Percentiles rank a stretch among this genome's conserved stretches.
Conservation (phyloP, 2,797 vertebrate species). For the Anomalospiza imberbis region DNA sequence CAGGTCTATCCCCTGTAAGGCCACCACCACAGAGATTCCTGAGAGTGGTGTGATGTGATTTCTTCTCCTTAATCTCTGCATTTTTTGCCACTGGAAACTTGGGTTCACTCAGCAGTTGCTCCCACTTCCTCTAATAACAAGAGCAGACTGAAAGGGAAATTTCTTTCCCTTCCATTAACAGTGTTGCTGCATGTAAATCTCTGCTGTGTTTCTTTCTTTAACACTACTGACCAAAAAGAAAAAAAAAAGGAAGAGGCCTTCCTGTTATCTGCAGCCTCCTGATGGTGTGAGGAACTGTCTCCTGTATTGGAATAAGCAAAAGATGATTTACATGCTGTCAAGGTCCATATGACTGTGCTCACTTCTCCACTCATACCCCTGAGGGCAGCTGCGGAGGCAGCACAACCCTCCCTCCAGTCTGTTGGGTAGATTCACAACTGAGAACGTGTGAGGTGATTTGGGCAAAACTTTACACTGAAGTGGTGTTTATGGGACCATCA, state of each 20-base stretch:
- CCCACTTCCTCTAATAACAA: not conserved
- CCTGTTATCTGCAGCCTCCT: not conserved
- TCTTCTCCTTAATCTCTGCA: not conserved
- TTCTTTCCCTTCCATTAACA: not conserved
- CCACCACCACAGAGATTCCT: not conserved
- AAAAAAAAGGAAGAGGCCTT: not conserved
- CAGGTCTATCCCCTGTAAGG: not conserved
- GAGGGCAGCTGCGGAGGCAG: not conserved
- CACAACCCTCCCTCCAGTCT: not conserved
- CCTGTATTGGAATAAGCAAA: not conserved
- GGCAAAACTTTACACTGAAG: not conserved
- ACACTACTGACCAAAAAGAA: not conserved
- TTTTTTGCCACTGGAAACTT: not conserved
- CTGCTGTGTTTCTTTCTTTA: not conserved
- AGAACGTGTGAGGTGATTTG: not conserved
- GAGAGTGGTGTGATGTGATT: not conserved
- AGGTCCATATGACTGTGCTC: not conserved
- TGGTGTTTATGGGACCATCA: constrained; percentile 11
- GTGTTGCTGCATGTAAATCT: not conserved
- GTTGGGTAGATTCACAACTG: not conserved
- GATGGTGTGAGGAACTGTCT: not conserved
- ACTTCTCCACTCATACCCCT: not conserved
- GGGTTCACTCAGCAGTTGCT: not conserved
- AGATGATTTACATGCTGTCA: not conserved
- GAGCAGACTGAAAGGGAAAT: not conserved